Conservation (phyloP, 2,113 vertebrate genomes). For the Toxotes jaculatrix region DNA sequence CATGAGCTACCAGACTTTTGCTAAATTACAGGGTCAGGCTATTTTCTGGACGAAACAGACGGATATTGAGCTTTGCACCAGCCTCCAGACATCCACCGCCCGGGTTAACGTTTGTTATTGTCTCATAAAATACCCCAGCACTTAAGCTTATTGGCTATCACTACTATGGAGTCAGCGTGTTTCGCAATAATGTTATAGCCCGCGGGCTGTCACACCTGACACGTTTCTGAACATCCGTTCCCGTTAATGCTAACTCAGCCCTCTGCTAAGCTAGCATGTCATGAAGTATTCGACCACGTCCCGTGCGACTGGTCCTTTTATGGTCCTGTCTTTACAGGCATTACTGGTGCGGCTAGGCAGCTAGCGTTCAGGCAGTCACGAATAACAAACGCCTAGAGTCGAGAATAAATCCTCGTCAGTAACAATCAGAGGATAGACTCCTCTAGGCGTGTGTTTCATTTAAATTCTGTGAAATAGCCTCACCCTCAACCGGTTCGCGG, state of each 20-base stretch:
- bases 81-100: not conserved
- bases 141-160: not conserved
- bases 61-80: slow-evolving; percentile 35
- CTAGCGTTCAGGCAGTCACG: slow-evolving; percentile 8
- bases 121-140: not conserved
- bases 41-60: slow-evolving; percentile 41
- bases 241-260: slow-evolving; percentile 66
- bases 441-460: slow-evolving; percentile 16
- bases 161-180: not conserved
- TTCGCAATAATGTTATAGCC: not conserved
- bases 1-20: slow-evolving; percentile 25
- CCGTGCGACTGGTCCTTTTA: slow-evolving; percentile 65
- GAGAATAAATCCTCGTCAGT: not conserved
- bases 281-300: slow-evolving; percentile 40
- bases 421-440: not conserved
- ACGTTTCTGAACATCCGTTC: not conserved
- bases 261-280: slow-evolving; percentile 64
- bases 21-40: slow-evolving; percentile 44
- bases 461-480: slow-evolving; percentile 42
- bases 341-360: not conserved
- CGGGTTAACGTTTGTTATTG: slow-evolving; percentile 1
- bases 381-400: not conserved
- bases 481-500: slow-evolving; percentile 27
- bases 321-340: slow-evolving; percentile 47
- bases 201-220: not conserved